Conservation (phyloP, 2,113 vertebrate genomes). For the Promerops cafer region DNA sequence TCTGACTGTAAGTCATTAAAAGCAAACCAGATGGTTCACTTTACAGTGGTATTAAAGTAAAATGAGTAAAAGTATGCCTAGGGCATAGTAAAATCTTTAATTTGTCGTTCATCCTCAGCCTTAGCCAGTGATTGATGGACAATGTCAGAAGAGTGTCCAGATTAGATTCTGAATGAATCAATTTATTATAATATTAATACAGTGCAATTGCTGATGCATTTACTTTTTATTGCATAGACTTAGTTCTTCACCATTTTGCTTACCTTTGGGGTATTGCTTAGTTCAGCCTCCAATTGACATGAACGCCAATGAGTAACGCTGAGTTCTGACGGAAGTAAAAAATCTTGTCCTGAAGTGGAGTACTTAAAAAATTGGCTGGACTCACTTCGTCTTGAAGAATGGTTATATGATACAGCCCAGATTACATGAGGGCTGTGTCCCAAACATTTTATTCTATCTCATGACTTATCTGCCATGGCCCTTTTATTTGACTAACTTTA, state of each 20-base stretch:
- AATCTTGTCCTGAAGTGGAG: not conserved
- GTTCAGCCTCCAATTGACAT: not conserved
- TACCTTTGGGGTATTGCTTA: not conserved
- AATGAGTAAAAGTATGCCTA: constrained; percentile 61
- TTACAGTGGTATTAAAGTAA: constrained; percentile 64
- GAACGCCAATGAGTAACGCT: not conserved
- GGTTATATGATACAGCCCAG: not conserved
- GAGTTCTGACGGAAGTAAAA: not conserved
- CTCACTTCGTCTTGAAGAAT: not conserved
- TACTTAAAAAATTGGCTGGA: not conserved
- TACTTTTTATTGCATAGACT: constrained; percentile 7
- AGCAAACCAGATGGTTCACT: constrained; percentile 61
- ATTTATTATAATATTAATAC: constrained; percentile 44
- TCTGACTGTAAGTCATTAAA: constrained; percentile 53
- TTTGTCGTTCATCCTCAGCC: constrained; percentile 52
- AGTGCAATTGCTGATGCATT: constrained; percentile 16
- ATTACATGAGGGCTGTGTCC: not conserved
- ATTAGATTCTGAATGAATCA: constrained; percentile 61
- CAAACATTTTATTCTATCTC: not conserved
- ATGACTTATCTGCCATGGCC: not conserved
- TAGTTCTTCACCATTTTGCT: not conserved
- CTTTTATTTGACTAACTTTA: not conserved
- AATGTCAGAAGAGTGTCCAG: constrained; percentile 50
- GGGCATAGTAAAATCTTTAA: constrained; percentile 65
- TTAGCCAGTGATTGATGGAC: constrained; percentile 59